Conservation (phyloP, 2,113 vertebrate genomes). For the Gallinago media region DNA sequence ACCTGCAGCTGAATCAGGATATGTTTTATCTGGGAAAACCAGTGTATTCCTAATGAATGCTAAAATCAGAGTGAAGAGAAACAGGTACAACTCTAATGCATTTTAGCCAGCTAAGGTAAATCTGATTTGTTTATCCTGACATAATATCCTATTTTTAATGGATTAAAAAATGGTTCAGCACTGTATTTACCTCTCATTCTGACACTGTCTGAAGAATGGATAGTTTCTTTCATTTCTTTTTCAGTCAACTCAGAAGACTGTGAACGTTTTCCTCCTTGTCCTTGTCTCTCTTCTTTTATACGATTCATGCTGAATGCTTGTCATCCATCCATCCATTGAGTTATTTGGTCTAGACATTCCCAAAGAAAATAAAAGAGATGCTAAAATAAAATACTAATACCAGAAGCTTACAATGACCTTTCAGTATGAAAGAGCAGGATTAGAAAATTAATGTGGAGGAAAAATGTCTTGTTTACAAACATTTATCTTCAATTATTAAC, state of each 20-base stretch:
- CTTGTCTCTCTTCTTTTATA: neutral
- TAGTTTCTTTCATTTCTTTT: neutral
- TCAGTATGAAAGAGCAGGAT: neutral
- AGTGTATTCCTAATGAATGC: neutral
- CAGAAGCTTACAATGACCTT: neutral
- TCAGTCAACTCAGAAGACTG: neutral
- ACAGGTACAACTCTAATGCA: neutral
- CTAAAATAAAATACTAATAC: neutral
- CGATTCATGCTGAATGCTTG: neutral
- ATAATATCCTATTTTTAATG: neutral
- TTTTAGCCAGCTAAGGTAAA: neutral
- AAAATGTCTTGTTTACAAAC: slow-evolving; percentile 12
- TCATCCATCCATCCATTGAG: neutral
- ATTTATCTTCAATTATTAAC: slow-evolving; percentile 52
- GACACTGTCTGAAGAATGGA: neutral
- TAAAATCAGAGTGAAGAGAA: neutral
- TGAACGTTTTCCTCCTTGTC: neutral
- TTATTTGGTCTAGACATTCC: neutral
- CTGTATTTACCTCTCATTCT: neutral
- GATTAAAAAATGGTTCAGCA: neutral
- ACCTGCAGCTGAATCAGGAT: neutral
- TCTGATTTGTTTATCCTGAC: neutral
- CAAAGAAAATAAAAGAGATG: neutral
- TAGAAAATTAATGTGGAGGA: slow-evolving; percentile 1
- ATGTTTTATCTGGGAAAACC: neutral